Percentiles rank a stretch among this genome's conserved stretches.
phyloP scores from a whole-genome alignment of 1,140 invertebrate genomes.

The Amphibalanus amphitrite region DNA sequence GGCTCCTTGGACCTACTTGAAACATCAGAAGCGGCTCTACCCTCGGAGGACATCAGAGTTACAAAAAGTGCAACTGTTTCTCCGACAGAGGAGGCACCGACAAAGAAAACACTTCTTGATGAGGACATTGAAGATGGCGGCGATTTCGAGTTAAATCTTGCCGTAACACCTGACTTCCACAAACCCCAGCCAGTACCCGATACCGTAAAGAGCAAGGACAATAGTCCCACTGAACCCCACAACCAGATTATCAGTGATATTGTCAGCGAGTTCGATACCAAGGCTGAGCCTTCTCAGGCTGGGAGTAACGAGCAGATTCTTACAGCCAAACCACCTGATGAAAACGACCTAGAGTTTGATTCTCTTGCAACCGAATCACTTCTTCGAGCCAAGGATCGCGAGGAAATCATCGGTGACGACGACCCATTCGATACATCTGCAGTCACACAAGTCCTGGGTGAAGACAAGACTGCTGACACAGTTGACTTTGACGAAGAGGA shows the following conservation, averaged over 20 bases:
- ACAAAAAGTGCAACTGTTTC: background rate
- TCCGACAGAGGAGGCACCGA: too few species aligned
- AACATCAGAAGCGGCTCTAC: background rate
- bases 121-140: background rate
- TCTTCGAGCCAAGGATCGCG: conserved; percentile 14
- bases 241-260: conserved; percentile 9
- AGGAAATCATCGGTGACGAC: conserved; percentile 9
- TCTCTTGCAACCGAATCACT: conserved; percentile 18
- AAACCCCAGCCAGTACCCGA: conserved; percentile 5
- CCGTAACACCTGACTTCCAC: conserved; percentile 16
- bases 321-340: conserved; percentile 13
- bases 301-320: conserved; percentile 37
- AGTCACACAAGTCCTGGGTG: conserved; percentile 17
- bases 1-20: background rate
- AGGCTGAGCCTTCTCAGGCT: conserved; percentile 51
- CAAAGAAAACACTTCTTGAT: background rate
- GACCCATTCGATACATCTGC: conserved; percentile 23
- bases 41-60: background rate
- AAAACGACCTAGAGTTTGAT: conserved; percentile 22
- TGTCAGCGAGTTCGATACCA: conserved; percentile 40
- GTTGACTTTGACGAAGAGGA: conserved; percentile 20
- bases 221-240: too few species aligned
- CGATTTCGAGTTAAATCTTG: conserved; percentile 6
- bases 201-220: too few species aligned
- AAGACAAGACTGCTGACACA: conserved; percentile 10